These are phyloP conservation scores for Caloenas nicobarica DNA, from an alignment of 2,113 vertebrate species.

Conservation along the genomic window DNA sequence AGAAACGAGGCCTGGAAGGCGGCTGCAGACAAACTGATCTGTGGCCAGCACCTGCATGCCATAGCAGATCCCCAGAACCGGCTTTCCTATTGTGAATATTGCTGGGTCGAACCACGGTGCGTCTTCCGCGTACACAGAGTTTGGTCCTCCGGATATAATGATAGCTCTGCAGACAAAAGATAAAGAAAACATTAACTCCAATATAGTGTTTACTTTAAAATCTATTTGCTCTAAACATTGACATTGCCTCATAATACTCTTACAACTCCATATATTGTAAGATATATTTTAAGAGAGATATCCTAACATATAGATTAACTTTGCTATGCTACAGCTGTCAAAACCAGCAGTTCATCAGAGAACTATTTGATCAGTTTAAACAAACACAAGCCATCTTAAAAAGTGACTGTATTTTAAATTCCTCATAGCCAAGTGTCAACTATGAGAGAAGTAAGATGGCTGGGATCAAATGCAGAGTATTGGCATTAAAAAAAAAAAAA, in stretches of 20 bases:
- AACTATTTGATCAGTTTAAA: neutral
- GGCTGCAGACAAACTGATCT: neutral
- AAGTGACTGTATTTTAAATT: neutral
- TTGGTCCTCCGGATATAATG: conserved; percentile 97
- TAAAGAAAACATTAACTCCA: neutral
- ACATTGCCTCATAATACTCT: neutral
- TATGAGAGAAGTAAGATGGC: fast-evolving
- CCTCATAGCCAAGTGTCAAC: neutral
- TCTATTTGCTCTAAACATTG: neutral
- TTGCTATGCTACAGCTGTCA: neutral
- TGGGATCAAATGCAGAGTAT: neutral
- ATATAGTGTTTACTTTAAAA: neutral
- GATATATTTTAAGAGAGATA: neutral
- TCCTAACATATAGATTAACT: neutral
- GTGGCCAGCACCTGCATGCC: conserved; percentile 91
- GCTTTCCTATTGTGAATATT: conserved; percentile 97
- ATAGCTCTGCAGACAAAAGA: conserved; percentile 83
- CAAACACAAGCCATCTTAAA: neutral
- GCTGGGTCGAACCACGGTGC: conserved; percentile 97
- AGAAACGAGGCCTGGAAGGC: neutral
- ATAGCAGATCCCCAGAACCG: conserved; percentile 97
- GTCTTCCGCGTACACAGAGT: conserved; percentile 98
- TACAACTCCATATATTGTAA: neutral
- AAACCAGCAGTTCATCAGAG: neutral
- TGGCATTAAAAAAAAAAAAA: neutral